Percentiles rank a stretch among this genome's conserved stretches.
These are phyloP conservation scores for Benthochromis sp. DNA, from an alignment of 2,113 vertebrate species.

Conservation along the genomic window DNA sequence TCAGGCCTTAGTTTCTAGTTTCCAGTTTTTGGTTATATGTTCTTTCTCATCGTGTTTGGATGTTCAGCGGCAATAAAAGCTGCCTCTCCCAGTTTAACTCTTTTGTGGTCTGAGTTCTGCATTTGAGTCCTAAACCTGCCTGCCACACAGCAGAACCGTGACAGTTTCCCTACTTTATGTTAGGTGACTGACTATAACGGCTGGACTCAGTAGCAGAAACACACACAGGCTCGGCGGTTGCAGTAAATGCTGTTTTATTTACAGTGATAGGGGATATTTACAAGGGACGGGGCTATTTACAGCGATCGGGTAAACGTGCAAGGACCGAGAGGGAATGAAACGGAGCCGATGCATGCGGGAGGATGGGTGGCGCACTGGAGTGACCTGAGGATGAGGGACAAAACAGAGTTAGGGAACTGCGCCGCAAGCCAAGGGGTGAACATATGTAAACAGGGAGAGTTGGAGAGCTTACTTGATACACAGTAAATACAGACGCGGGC, in stretches of 20 bases:
- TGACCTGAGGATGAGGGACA: neutral
- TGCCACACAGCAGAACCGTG: neutral
- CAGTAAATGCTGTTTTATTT: neutral
- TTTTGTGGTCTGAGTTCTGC: neutral
- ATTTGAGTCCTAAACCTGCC: neutral
- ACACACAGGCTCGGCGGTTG: neutral
- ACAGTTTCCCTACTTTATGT: neutral
- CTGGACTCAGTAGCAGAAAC: neutral
- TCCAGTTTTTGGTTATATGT: neutral
- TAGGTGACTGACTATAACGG: neutral
- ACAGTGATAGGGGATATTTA: neutral
- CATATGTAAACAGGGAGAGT: neutral
- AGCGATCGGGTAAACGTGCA: rapidly evolving
- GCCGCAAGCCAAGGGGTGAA: rapidly evolving
- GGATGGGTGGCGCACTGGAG: neutral
- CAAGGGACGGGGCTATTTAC: neutral
- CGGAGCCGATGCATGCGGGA: rapidly evolving
- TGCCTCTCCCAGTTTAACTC: neutral
- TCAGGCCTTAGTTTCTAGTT: neutral
- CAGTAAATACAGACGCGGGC: rapidly evolving
- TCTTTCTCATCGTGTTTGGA: neutral
- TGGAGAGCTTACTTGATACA: neutral
- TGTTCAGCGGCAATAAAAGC: neutral
- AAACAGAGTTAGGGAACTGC: rapidly evolving
- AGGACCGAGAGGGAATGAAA: neutral